phyloP scores from a whole-genome alignment of 2,797 vertebrate genomes.

The Phalanger gymnotis region DNA sequence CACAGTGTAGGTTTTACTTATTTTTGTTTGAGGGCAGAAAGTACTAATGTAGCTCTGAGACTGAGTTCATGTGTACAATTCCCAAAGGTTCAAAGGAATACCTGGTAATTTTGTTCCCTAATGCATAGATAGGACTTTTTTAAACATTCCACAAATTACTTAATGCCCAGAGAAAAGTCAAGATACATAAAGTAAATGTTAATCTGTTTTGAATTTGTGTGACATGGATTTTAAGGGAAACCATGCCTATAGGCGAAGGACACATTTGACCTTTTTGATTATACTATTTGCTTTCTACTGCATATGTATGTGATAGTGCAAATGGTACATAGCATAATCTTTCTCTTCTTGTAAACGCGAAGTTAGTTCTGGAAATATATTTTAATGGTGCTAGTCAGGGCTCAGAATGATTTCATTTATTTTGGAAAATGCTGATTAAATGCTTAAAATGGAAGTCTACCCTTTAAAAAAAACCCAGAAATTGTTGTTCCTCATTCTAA shows the following conservation, averaged over 20 bases:
- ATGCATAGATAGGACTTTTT: conserved; percentile 2
- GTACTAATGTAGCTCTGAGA: not conserved
- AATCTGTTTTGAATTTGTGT: conserved; percentile 32
- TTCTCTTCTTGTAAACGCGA: not conserved
- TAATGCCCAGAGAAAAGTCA: not conserved
- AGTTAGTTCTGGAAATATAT: not conserved
- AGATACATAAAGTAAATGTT: conserved; percentile 33
- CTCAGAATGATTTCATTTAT: conserved; percentile 13
- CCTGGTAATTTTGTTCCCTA: not conserved
- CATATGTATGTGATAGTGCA: not conserved
- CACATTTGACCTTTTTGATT: conserved; percentile 13
- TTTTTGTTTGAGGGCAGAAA: not conserved
- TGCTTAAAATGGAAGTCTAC: not conserved
- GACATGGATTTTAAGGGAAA: not conserved
- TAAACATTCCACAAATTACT: not conserved
- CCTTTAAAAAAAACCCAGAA: too few species aligned
- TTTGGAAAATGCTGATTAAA: conserved; percentile 3
- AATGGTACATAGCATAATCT: not conserved
- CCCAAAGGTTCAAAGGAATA: not conserved
- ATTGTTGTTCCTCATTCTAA: conserved; percentile 13
- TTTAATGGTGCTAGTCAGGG: not conserved
- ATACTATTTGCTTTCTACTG: not conserved
- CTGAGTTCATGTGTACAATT: not conserved
- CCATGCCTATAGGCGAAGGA: not conserved
- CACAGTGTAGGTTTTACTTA: not conserved